phyloP scores from a whole-genome alignment of 2,888 invertebrate species.

The Entomobrya proxima region DNA sequence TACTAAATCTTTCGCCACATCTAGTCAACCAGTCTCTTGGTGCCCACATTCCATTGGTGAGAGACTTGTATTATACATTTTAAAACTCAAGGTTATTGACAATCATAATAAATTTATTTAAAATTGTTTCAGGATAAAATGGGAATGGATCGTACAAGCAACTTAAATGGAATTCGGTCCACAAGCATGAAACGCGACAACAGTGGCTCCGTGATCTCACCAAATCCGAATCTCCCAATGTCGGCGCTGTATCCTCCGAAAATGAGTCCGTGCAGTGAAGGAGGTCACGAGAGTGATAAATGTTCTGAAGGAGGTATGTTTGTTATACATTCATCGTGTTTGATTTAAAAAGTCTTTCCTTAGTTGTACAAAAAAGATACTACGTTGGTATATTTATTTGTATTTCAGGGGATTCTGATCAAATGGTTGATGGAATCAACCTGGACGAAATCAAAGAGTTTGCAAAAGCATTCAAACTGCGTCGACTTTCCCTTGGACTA shows the following conservation, averaged over 20 bases:
- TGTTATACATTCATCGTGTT: not conserved
- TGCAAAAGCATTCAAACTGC: constrained; percentile 96
- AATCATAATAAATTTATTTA: no score
- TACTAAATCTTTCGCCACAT: constrained; percentile 72
- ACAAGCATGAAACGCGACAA: constrained; percentile 70
- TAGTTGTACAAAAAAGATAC: not conserved
- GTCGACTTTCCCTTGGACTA: constrained; percentile 93
- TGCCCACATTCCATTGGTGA: constrained; percentile 74
- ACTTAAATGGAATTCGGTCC: constrained; percentile 66
- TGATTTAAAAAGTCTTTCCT: not conserved
- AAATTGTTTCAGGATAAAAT: constrained; percentile 69
- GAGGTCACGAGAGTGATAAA: constrained; percentile 73
- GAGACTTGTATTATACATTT: no score
- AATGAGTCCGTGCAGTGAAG: constrained; percentile 72
- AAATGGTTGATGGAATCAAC: constrained; percentile 92
- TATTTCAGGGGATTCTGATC: constrained; percentile 56
- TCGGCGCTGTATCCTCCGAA: constrained; percentile 70
- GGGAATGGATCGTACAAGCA: constrained; percentile 61
- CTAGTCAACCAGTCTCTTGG: constrained; percentile 72
- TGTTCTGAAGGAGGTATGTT: constrained; percentile 73
- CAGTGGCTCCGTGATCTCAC: constrained; percentile 63
- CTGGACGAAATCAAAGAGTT: constrained; percentile 99
- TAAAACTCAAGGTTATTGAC: no score
- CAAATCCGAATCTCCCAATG: constrained; percentile 68
- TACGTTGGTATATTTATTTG: not conserved